A percentile compares a stretch with the other conserved stretches of the same genome.
These are phyloP conservation scores for Taurulus bubalis DNA, from an alignment of 2,113 vertebrate genomes.

Conservation along the genomic window DNA sequence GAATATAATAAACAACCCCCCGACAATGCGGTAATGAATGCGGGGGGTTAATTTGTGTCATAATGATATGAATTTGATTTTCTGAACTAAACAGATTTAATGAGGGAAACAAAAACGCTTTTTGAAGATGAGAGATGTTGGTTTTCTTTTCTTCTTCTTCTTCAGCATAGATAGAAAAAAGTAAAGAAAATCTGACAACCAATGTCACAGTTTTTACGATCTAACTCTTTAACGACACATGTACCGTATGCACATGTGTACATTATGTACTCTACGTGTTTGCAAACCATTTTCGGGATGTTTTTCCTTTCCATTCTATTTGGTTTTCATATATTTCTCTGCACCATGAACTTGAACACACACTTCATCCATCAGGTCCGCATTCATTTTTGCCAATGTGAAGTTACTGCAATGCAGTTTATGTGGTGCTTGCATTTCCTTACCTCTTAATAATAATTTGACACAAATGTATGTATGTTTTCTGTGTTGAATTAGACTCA, in stretches of 20 bases:
- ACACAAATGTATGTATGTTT: neutral
- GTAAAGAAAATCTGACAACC: neutral
- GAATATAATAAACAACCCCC: constrained; percentile 59
- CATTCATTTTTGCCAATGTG: too few relatives aligned
- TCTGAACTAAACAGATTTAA: constrained; percentile 51
- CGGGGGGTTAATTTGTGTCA: constrained; percentile 60
- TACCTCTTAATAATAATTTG: neutral
- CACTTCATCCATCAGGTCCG: too few relatives aligned
- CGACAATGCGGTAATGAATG: constrained; percentile 67
- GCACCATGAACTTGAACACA: neutral
- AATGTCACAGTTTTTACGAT: too few relatives aligned
- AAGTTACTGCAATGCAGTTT: too few relatives aligned
- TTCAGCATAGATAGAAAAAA: constrained; percentile 15
- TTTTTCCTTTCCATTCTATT: neutral
- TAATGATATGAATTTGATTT: constrained; percentile 63
- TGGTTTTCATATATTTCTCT: neutral
- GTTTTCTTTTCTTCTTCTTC: constrained; percentile 6
- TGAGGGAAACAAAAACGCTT: constrained; percentile 50
- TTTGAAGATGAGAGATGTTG: constrained; percentile 49
- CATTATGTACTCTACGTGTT: neutral
- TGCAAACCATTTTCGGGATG: neutral
- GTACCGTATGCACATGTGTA: too few relatives aligned
- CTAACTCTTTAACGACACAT: neutral
- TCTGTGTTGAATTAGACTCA: neutral
- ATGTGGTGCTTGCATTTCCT: too few relatives aligned